Evolutionary conservation across 2,888 invertebrate species (phyloP).

Genomic region (Cryptophagus acutangulus): DNA sequence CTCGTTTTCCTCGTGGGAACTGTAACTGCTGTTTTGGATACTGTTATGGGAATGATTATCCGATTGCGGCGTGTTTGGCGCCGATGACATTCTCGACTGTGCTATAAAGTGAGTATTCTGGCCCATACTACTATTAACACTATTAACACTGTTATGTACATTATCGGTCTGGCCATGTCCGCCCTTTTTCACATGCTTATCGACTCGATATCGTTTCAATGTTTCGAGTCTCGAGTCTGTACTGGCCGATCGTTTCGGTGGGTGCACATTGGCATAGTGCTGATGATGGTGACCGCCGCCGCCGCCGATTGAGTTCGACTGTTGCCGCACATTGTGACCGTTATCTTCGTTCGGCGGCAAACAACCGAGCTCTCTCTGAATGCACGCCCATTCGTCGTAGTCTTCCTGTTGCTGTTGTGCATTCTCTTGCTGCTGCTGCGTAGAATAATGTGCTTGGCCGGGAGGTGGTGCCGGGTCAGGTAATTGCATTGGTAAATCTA

Average conservation of each 20-base stretch:
- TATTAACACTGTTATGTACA: slow-evolving; percentile 30
- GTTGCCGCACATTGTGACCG: slow-evolving; percentile 11
- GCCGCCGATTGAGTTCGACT: slow-evolving; percentile 10
- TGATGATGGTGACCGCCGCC: slow-evolving; percentile 7
- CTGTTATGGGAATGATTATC: slow-evolving; percentile 9
- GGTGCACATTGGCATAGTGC: slow-evolving; percentile 6
- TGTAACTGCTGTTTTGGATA: slow-evolving; percentile 20
- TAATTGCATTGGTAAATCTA: slow-evolving; percentile 8
- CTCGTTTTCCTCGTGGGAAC: slow-evolving; percentile 32
- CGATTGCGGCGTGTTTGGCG: slow-evolving; percentile 3
- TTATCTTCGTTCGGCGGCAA: slow-evolving; percentile 35
- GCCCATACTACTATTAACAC: slow-evolving; percentile 27
- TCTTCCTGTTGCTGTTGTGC: slow-evolving; percentile 37
- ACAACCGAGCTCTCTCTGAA: slow-evolving; percentile 60
- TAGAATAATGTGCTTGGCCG: not conserved
- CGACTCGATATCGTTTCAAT: slow-evolving; percentile 46
- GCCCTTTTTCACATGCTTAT: slow-evolving; percentile 41
- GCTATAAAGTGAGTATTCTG: slow-evolving; percentile 17
- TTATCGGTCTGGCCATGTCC: slow-evolving; percentile 19
- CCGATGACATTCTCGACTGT: slow-evolving; percentile 16
- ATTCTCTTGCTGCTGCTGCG: slow-evolving; percentile 4
- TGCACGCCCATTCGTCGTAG: slow-evolving; percentile 65
- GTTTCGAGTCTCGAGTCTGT: slow-evolving; percentile 44
- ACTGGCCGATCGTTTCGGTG: slow-evolving; percentile 40
- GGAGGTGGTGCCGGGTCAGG: slow-evolving; percentile 19